Base-by-base conservation (phyloP, 1,140 invertebrate genomes). In the Pseudobourletiella spinata region DNA sequence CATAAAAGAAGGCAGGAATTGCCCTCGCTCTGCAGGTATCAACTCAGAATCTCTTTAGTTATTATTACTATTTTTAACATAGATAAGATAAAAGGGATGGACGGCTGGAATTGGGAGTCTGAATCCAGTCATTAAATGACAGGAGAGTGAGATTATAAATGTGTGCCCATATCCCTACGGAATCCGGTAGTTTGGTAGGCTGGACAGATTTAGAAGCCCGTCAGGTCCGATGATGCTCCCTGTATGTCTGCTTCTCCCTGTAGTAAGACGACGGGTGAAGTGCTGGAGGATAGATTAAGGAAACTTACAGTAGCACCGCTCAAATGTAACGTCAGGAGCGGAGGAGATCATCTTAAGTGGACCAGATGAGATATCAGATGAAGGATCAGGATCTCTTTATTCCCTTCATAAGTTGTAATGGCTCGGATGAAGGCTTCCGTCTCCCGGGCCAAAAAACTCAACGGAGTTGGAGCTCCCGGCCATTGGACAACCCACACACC, bases 11-110 rank as follows among this genome's bases (percentile, higher is more conserved):
- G n/a, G n/a, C n/a, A n/a, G n/a, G n/a, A n/a, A n/a, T n/a, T 39
- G 32, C 32, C n/a, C 32, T 39, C 32, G 32, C 8, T 39, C 8
- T n/a, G n/a, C n/a, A 11, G 32, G 8, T 39, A 39, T n/a, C n/a
- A 39, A n/a, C 32, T n/a, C n/a, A n/a, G n/a, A n/a, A n/a, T n/a
- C n/a, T n/a, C n/a, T n/a, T n/a, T n/a, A n/a, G n/a, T n/a, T n/a
- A 48, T 18, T 18, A 22, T 48, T 48, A 48, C 22, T 48, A 48
- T 48, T 48, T 48, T 48, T 48, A 48, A 15, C 14, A 48, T 18
- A 48, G 44, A 48, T 48, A 48, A 48, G 44, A 48, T 48, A 48
- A 48, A 48, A 22, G 22, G 22, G 44, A 48, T 48, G 44, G 44
- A 48, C 44, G 6, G 44, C 14, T 48, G 44, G 18, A 48, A 48